A percentile compares a stretch with the other conserved stretches of the same genome.
Evolutionary conservation across 1,140 invertebrate species (phyloP).

Genomic region (Diprion similis): DNA sequence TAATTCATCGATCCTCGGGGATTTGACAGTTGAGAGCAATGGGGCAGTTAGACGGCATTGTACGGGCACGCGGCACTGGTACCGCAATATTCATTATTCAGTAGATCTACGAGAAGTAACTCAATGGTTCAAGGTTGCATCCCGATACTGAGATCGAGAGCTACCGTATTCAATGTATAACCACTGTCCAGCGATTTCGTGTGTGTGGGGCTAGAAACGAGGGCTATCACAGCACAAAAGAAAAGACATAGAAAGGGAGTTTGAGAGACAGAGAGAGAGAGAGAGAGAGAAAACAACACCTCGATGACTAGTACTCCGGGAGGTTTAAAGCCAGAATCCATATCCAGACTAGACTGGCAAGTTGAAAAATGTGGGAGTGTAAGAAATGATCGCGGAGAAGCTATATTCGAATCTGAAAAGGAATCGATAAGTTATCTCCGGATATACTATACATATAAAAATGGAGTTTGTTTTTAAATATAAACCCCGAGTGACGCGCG

Average conservation of each 20-base stretch:
- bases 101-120: background rate
- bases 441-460: too few species aligned
- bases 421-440: too few species aligned
- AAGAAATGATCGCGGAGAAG: too few species aligned
- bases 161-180: background rate
- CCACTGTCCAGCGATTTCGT: background rate
- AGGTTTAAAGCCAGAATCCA: too few species aligned
- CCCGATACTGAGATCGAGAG: background rate
- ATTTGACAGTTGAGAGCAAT: background rate
- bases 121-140: slow-evolving; percentile 4
- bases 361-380: too few species aligned
- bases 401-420: too few species aligned
- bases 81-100: slow-evolving; percentile 3
- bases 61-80: background rate
- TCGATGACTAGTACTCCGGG: too few species aligned
- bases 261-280: background rate
- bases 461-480: too few species aligned
- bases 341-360: too few species aligned
- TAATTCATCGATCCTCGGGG: background rate
- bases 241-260: background rate
- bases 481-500: too few species aligned
- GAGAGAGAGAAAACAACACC: background rate
- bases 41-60: background rate
- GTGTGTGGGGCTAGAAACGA: background rate
- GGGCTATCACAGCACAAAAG: background rate